These are phyloP conservation scores for Anguilla japonica DNA, from an alignment of 2,113 vertebrate species.

Conservation along the genomic window DNA sequence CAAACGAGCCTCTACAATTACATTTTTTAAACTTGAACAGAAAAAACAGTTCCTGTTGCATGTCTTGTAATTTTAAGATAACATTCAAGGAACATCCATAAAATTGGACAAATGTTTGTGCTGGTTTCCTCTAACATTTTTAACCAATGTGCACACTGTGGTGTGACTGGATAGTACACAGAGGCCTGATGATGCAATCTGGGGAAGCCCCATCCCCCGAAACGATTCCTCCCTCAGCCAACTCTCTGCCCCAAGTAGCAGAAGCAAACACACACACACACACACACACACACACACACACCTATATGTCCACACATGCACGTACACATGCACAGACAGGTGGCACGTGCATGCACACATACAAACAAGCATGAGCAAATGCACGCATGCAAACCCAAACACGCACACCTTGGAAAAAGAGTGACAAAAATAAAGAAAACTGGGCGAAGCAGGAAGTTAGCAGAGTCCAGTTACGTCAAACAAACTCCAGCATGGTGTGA, in stretches of 20 bases:
- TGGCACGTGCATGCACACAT: neutral
- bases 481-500: neutral
- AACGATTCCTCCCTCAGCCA: neutral
- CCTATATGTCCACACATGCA: conserved; percentile 2
- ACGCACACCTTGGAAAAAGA: conserved; percentile 38
- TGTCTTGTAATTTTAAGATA: too few species aligned
- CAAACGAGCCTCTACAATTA: too few species aligned
- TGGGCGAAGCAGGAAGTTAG: neutral
- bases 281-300: conserved; percentile 6
- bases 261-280: conserved; percentile 21
- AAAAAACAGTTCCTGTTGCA: too few species aligned
- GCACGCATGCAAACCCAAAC: neutral
- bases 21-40: too few species aligned
- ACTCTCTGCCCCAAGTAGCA: neutral
- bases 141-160: too few species aligned
- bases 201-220: too few species aligned
- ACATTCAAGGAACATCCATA: too few species aligned
- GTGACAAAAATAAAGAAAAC: conserved; percentile 29
- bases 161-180: too few species aligned
- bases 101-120: too few species aligned
- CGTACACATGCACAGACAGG: neutral
- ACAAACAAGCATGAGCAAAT: conserved; percentile 25
- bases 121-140: too few species aligned
- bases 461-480: neutral
- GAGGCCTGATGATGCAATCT: too few species aligned